Conservation (phyloP, 1,140 invertebrate species). For the Tetragnatha versicolor region DNA sequence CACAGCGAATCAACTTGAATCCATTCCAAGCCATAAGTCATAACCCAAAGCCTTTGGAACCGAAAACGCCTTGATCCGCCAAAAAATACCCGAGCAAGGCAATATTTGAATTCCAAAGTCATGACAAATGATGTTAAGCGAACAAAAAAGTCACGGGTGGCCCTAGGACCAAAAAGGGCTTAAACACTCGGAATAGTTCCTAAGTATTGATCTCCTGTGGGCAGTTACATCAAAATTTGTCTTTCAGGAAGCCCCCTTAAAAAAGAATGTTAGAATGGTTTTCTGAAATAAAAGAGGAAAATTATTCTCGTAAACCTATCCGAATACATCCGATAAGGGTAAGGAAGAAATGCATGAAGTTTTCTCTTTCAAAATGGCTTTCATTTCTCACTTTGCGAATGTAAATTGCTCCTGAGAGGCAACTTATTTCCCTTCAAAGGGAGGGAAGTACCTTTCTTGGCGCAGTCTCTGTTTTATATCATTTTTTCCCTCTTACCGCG, state of each 20-base stretch:
- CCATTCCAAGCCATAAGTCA: no score
- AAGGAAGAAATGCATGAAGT: conserved; percentile 31
- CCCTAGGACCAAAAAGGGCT: background rate
- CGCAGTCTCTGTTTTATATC: background rate
- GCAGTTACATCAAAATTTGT: conserved; percentile 14
- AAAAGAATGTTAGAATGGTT: conserved; percentile 14
- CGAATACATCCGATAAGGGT: conserved; percentile 16
- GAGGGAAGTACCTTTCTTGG: conserved; percentile 3
- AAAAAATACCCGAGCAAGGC: no score
- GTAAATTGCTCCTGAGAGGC: conserved; percentile 40
- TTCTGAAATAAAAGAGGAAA: conserved; percentile 13
- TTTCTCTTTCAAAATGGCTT: conserved; percentile 27
- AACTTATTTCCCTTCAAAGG: conserved; percentile 8
- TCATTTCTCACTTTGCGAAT: conserved; percentile 36
- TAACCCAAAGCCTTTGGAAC: no score
- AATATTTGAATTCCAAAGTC: no score
- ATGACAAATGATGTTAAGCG: no score
- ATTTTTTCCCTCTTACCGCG: conserved; percentile 13
- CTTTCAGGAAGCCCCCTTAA: conserved; percentile 14
- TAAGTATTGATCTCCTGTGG: conserved; percentile 25
- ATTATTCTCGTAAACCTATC: conserved; percentile 15
- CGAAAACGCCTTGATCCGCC: no score
- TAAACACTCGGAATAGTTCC: background rate
- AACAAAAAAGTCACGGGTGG: no score
- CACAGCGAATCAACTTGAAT: no score